Conservation (phyloP, 1,140 invertebrate species). For the Colletes latitarsis region DNA sequence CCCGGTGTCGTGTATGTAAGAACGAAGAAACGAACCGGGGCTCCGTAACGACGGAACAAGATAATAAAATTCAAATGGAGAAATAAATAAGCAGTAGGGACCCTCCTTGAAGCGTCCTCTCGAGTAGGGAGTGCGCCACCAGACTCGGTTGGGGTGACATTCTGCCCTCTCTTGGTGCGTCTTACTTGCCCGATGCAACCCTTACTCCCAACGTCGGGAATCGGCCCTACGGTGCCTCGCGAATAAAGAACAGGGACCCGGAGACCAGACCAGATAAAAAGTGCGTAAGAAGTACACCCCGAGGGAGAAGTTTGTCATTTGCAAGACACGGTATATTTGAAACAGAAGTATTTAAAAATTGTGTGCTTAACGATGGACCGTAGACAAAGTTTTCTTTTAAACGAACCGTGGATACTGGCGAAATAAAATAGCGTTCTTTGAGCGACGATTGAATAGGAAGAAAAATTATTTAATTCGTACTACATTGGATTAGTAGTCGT, state of each 20-base stretch:
- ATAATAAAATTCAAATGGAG: slow-evolving; percentile 82
- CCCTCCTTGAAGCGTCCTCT: slow-evolving; percentile 68
- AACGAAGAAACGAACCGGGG: slow-evolving; percentile 47
- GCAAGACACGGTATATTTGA: too few relatives aligned
- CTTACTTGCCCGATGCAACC: slow-evolving; percentile 78
- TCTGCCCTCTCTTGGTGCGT: slow-evolving; percentile 66
- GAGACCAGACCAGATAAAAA: slow-evolving; percentile 55
- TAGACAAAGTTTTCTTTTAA: too few relatives aligned
- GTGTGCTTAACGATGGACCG: too few relatives aligned
- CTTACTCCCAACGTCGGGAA: slow-evolving; percentile 72
- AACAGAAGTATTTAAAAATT: too few relatives aligned
- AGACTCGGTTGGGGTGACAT: slow-evolving; percentile 59
- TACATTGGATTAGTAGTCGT: too few relatives aligned
- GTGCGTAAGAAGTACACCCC: slow-evolving; percentile 68
- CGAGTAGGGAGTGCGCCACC: slow-evolving; percentile 54
- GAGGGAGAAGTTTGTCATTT: slow-evolving; percentile 62
- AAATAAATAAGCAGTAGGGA: slow-evolving; percentile 80
- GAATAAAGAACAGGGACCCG: slow-evolving; percentile 54
- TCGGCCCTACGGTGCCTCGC: slow-evolving; percentile 45
- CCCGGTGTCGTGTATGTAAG: slow-evolving; percentile 43
- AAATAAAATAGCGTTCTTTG: too few relatives aligned
- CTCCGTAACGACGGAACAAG: slow-evolving; percentile 69
- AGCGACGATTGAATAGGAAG: too few relatives aligned
- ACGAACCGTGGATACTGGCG: too few relatives aligned
- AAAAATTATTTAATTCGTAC: too few relatives aligned